phyloP scores from a whole-genome alignment of 1,140 invertebrate genomes.

The Drosophila carrolli region DNA sequence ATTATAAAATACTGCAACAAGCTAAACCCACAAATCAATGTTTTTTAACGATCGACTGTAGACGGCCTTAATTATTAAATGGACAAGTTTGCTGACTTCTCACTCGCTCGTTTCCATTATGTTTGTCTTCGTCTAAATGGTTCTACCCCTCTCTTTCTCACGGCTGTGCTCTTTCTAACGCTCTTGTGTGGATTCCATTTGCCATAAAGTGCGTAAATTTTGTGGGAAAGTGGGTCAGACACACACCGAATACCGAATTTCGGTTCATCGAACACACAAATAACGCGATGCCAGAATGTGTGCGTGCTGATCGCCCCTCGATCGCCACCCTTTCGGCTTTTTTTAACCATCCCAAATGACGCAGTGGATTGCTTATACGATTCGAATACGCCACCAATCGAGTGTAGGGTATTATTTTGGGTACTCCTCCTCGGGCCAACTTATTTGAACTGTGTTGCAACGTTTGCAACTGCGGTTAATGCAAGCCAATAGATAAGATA shows the following conservation, averaged over 20 bases:
- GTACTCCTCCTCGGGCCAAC: neutral
- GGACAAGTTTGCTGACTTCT: constrained; percentile 11
- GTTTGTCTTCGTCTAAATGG: neutral
- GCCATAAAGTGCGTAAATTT: constrained; percentile 80
- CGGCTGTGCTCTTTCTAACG: constrained; percentile 24
- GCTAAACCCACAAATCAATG: constrained; percentile 41
- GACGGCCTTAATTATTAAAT: constrained; percentile 61
- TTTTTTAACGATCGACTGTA: constrained; percentile 46
- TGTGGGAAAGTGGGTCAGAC: constrained; percentile 73
- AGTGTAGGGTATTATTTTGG: constrained; percentile 23
- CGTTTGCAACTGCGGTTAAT: constrained; percentile 21
- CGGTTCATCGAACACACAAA: constrained; percentile 82
- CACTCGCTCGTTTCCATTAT: constrained; percentile 1
- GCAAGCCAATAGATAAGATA: constrained; percentile 42
- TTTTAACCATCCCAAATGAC: constrained; percentile 34
- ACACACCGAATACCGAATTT: constrained; percentile 56
- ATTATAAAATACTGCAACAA: constrained; percentile 13
- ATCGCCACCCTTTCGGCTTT: neutral
- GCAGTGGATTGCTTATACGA: constrained; percentile 31
- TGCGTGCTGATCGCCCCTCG: constrained; percentile 15
- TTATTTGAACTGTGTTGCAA: constrained; percentile 45
- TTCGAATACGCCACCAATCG: constrained; percentile 38
- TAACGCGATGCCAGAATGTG: constrained; percentile 45
- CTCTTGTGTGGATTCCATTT: constrained; percentile 70
- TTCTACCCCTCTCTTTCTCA: constrained; percentile 12